These are phyloP conservation scores for Teleogryllus oceanicus DNA, from an alignment of 2,888 invertebrate genomes.

Conservation along the genomic window DNA sequence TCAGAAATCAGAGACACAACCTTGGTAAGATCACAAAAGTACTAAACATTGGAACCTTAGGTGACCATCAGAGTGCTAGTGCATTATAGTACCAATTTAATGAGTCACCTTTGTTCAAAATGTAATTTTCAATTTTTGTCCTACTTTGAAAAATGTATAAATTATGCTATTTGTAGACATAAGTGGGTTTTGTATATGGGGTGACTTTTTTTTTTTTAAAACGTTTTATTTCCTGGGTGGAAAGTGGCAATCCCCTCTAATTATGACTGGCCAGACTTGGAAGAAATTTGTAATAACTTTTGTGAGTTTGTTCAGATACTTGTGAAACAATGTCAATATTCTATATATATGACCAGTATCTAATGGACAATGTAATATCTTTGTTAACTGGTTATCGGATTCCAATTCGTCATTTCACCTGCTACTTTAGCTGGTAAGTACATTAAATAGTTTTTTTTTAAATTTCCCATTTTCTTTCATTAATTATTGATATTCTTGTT, in stretches of 20 bases:
- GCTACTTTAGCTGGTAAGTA: constrained; percentile 80
- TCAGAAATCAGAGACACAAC: too few species aligned
- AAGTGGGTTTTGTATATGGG: too few species aligned
- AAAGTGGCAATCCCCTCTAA: constrained; percentile 97
- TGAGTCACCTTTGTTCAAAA: too few species aligned
- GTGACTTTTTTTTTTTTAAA: too few species aligned
- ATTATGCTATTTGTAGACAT: too few species aligned
- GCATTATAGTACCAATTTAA: too few species aligned
- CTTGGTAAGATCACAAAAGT: too few species aligned
- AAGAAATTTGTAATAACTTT: constrained; percentile 94
- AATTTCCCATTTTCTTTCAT: constrained; percentile 23
- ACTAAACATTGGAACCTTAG: too few species aligned
- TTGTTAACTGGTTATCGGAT: constrained; percentile 92
- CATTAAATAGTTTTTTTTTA: neutral
- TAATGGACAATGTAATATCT: constrained; percentile 99
- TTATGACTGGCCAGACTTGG: constrained; percentile 95
- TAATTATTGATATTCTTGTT: too few species aligned
- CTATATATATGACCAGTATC: constrained; percentile 98
- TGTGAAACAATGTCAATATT: constrained; percentile 96
- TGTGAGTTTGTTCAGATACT: constrained; percentile 96
- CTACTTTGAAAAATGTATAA: too few species aligned
- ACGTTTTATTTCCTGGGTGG: constrained; percentile 48
- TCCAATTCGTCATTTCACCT: constrained; percentile 91
- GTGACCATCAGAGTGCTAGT: too few species aligned
- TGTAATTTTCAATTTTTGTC: too few species aligned